phyloP scores from a whole-genome alignment of 2,888 invertebrate species.

The Endotricha flammealis region DNA sequence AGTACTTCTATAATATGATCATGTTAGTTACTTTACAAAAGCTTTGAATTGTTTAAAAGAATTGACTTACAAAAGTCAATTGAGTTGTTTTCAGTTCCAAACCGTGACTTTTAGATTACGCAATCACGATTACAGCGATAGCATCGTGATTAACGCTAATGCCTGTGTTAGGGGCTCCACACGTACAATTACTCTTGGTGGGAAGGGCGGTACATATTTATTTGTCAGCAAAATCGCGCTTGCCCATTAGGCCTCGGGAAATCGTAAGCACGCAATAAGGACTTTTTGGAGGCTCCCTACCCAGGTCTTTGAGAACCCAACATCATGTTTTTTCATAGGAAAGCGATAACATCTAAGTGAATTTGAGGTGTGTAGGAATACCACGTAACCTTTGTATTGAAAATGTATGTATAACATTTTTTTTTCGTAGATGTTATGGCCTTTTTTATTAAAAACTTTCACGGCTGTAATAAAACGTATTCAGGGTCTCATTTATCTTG shows the following conservation, averaged over 20 bases:
- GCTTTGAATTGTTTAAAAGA: too few species aligned
- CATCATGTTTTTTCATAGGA: slow-evolving; percentile 45
- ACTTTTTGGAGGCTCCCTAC: slow-evolving; percentile 47
- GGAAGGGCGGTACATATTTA: slow-evolving; percentile 62
- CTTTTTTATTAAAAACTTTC: too few species aligned
- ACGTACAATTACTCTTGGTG: slow-evolving; percentile 50
- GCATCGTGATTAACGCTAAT: not conserved
- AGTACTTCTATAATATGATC: too few species aligned
- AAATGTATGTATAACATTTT: too few species aligned
- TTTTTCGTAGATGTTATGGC: too few species aligned
- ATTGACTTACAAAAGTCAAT: too few species aligned
- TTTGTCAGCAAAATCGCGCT: slow-evolving; percentile 69
- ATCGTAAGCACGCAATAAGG: slow-evolving; percentile 65
- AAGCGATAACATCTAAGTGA: slow-evolving; percentile 4
- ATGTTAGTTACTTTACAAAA: too few species aligned
- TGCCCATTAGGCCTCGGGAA: slow-evolving; percentile 56
- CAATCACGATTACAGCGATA: too few species aligned
- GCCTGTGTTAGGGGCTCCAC: slow-evolving; percentile 32
- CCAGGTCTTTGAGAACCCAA: slow-evolving; percentile 33
- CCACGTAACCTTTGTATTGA: too few species aligned
- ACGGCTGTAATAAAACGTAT: too few species aligned
- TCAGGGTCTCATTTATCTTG: too few species aligned
- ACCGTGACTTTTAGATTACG: slow-evolving; percentile 4
- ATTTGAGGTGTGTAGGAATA: not conserved
- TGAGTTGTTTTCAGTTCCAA: too few species aligned